phyloP scores from a whole-genome alignment of 2,113 vertebrate genomes.

The Hippolais icterina region DNA sequence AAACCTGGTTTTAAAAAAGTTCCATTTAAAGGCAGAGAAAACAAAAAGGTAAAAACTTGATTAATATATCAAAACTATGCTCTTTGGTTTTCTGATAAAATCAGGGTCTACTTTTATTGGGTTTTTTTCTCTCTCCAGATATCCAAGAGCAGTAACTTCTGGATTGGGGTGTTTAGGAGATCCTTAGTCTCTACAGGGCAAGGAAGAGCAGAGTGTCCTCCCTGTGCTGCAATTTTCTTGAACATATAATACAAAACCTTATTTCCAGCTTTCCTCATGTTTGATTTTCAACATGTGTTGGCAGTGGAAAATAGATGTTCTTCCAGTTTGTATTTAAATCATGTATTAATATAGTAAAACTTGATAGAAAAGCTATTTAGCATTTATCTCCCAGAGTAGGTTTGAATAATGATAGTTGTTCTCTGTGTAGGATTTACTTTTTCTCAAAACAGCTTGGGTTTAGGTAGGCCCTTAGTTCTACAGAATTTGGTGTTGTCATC shows the following conservation, averaged over 20 bases:
- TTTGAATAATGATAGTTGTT: neutral
- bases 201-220: neutral
- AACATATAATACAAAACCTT: neutral
- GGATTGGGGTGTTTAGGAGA: neutral
- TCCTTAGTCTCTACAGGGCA: neutral
- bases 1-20: neutral
- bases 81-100: neutral
- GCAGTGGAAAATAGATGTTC: neutral
- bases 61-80: neutral
- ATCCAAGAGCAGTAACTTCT: neutral
- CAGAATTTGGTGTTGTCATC: neutral
- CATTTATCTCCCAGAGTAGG: neutral
- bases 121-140: neutral
- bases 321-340: neutral
- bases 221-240: neutral
- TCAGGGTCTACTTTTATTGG: neutral
- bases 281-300: neutral
- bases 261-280: neutral
- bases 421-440: neutral
- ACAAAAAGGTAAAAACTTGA: neutral
- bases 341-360: neutral
- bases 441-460: neutral
- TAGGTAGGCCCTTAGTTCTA: neutral
- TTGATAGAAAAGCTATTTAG: neutral
- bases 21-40: neutral